These are phyloP conservation scores for Tursiops truncatus DNA, from an alignment of 2,113 vertebrate species.

Conservation along the genomic window DNA sequence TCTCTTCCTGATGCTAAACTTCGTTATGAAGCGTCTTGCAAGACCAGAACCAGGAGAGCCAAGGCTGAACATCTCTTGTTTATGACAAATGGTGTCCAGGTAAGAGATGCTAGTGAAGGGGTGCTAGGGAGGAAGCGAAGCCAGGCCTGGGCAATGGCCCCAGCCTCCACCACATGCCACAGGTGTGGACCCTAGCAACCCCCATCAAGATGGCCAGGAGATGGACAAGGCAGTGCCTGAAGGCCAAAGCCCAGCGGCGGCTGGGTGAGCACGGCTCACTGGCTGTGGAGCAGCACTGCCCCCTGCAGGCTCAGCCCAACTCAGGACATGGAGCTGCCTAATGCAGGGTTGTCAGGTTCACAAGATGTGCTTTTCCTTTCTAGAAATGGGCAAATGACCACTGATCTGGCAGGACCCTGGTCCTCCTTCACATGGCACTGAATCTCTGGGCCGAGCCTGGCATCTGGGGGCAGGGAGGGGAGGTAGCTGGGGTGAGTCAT, in stretches of 20 bases:
- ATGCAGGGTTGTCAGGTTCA: background rate
- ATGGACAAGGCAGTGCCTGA: background rate
- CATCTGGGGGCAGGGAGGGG: too few species aligned
- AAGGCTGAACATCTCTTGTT: background rate
- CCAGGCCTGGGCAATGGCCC: background rate
- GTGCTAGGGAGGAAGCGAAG: background rate
- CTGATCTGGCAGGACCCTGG: background rate
- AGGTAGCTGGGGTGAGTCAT: background rate
- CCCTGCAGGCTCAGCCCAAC: conserved; percentile 30
- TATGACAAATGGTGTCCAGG: background rate
- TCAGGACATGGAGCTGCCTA: background rate
- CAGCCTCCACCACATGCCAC: background rate
- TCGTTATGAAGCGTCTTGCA: background rate
- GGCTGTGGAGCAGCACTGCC: conserved; percentile 51
- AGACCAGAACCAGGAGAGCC: background rate
- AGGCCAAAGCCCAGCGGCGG: background rate
- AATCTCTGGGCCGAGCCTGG: background rate
- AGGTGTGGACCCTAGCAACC: background rate
- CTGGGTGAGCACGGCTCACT: fast-evolving
- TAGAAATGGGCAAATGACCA: background rate
- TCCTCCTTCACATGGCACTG: background rate
- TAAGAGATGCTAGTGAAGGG: background rate
- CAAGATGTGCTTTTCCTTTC: background rate
- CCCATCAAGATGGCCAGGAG: background rate
- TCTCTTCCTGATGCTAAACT: background rate